Conservation (phyloP, 2,797 vertebrate genomes). For the Setipinna tenuifilis region DNA sequence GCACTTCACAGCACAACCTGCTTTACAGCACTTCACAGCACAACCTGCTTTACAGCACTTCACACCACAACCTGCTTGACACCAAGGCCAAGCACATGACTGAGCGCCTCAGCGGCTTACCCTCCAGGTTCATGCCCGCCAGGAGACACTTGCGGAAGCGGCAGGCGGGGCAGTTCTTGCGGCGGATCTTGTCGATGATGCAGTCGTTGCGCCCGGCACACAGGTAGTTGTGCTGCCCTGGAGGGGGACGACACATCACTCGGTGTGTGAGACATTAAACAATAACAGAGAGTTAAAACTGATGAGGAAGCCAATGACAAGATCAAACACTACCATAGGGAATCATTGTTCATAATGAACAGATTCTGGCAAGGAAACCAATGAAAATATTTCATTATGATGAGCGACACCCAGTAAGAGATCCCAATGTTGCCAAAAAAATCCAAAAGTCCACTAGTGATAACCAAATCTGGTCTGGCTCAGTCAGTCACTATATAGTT, state of each 20-base stretch:
- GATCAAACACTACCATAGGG: background rate
- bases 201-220: constrained; percentile 98
- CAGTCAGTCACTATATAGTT: too few species aligned
- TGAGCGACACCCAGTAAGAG: background rate
- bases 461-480: too few species aligned
- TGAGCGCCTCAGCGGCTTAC: constrained; percentile 70
- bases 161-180: constrained; percentile 98
- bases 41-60: too few species aligned
- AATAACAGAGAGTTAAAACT: background rate
- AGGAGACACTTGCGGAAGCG: constrained; percentile 97
- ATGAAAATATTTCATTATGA: background rate
- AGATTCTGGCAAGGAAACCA: background rate
- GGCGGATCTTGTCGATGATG: constrained; percentile 98
- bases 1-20: too few species aligned
- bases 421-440: background rate
- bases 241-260: background rate
- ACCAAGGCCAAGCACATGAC: too few species aligned
- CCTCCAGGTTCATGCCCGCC: constrained; percentile 98
- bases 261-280: background rate
- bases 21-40: too few species aligned
- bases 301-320: background rate
- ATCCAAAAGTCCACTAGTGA: background rate
- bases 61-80: too few species aligned
- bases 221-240: constrained; percentile 98
- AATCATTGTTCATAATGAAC: background rate